Conservation (phyloP, 2,113 vertebrate genomes). For the Paradoxurus hermaphroditus region DNA sequence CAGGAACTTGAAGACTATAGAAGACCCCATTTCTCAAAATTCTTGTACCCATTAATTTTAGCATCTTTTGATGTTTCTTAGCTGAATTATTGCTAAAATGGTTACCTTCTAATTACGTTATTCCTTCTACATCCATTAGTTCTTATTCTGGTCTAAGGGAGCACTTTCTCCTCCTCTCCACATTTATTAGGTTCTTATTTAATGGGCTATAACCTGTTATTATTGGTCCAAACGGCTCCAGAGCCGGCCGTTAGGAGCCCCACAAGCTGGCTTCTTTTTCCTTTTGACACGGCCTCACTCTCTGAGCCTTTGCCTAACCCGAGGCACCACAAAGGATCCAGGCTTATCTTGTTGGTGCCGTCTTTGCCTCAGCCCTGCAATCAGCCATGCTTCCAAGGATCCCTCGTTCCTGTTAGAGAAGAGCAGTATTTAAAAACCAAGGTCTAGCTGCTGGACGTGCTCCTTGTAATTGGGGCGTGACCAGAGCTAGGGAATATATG, state of each 20-base stretch:
- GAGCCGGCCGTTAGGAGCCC: background rate
- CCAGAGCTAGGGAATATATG: background rate
- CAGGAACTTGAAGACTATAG: background rate
- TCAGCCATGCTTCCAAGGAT: background rate
- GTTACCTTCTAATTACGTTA: background rate
- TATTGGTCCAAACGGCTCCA: background rate
- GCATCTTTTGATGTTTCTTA: conserved; percentile 15
- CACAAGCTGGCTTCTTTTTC: background rate
- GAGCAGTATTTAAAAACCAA: background rate
- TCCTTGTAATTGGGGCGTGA: background rate
- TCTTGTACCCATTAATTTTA: background rate
- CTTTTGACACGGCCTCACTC: background rate
- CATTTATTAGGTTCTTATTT: background rate
- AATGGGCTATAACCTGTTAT: background rate
- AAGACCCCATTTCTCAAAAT: background rate
- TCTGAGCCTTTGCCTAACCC: background rate
- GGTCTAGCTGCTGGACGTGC: background rate
- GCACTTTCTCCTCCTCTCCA: background rate
- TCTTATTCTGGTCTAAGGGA: background rate
- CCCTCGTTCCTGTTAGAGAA: background rate
- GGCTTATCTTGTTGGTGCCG: background rate
- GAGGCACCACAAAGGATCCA: background rate
- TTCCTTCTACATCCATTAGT: background rate
- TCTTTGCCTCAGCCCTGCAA: background rate
- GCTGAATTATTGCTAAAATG: background rate